phyloP scores from a whole-genome alignment of 2,888 invertebrate species.

The Amiota minor region DNA sequence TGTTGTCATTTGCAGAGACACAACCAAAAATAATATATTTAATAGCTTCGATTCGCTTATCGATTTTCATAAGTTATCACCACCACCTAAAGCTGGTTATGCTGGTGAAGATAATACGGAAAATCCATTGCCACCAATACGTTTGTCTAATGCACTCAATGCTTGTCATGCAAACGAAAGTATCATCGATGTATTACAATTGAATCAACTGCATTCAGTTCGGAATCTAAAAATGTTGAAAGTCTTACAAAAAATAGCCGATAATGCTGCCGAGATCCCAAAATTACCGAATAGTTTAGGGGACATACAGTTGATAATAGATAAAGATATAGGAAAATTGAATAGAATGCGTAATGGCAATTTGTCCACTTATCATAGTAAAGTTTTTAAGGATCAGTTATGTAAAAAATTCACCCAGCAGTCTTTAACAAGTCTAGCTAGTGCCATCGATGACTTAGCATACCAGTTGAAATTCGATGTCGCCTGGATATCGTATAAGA shows the following conservation, averaged over 20 bases:
- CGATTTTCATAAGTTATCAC: too few relatives aligned
- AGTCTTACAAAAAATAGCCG: constrained; percentile 20
- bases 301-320: constrained; percentile 19
- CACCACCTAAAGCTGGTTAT: neutral
- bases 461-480: neutral
- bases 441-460: neutral
- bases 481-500: constrained; percentile 18
- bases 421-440: neutral
- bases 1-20: constrained; percentile 23
- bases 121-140: constrained; percentile 12
- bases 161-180: constrained; percentile 44
- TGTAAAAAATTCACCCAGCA: constrained; percentile 29
- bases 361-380: constrained; percentile 39
- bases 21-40: constrained; percentile 38
- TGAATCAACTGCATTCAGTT: constrained; percentile 26
- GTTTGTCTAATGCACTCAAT: constrained; percentile 41
- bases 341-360: neutral
- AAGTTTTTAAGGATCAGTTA: constrained; percentile 16
- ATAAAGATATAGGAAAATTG: neutral
- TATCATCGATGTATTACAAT: constrained; percentile 40
- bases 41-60: constrained; percentile 36
- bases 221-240: constrained; percentile 13
- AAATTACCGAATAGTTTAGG: constrained; percentile 38
- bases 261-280: neutral
- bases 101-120: neutral